Base-by-base conservation (phyloP, 2,888 invertebrate species). In the Tyria jacobaeae region DNA sequence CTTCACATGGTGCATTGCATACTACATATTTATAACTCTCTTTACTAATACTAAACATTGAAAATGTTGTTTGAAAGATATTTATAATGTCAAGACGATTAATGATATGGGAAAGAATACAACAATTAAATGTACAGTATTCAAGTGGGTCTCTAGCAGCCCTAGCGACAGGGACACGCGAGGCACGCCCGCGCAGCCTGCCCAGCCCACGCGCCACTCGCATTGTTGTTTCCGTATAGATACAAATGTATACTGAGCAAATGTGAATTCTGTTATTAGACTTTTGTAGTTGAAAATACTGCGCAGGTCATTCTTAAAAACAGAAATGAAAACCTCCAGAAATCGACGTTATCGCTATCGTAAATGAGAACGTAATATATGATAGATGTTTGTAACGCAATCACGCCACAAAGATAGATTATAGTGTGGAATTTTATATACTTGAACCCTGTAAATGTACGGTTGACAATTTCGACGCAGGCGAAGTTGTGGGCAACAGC, bases 171-270 rank as follows among this genome's bases (percentile, higher is more conserved):
- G 66, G 61, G 72, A 71, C 75, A 79, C 71, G 76, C 69, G 73
- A 70, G 73, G 68, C 62, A 76, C 78, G 81, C 81, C 79, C 71
- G 82, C 79, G 72, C 75, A 69, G 79, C 71, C 75, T 75, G 68
- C 71, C 62, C 70, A 63, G 81, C 85, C 83, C 83, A 82, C 84
- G 83, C 80, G 78, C 81, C 76, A 67, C 60, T 66, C 55, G 72
- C 70, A 85, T 76, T 76, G 76, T 76, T 73, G 62, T 80, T 81
- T 76, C 76, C 76, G 66, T 75, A 76, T 73, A 74, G 69, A 73
- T 75, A 70, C 71, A 64, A 75, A 76, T 74, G 62, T 79, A 71
- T 64, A 65, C 51, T 56, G 66, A 66, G 51, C 58, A 59, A 50
- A 68, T 51, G 57, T 61, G 57, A 68, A 77, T 69, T 69, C 71